Percentiles rank a stretch among this genome's conserved stretches.
phyloP scores from a whole-genome alignment of 2,113 vertebrate species.

The Candoia aspera region DNA sequence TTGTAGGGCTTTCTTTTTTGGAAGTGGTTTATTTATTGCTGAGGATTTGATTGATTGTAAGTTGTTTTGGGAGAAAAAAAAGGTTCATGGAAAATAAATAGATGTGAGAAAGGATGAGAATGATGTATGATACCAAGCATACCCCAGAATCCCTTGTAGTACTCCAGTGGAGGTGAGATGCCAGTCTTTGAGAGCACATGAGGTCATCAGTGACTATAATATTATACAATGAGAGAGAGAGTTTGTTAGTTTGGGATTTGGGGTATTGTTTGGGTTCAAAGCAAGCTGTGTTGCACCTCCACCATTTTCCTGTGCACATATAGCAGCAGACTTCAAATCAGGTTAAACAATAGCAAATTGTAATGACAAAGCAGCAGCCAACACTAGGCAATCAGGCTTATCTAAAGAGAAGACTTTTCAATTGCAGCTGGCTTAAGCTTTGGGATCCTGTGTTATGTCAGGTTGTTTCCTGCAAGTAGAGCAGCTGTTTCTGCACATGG shows the following conservation, averaged over 20 bases:
- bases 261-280: neutral
- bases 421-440: constrained; percentile 40
- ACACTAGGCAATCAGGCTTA: neutral
- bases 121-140: neutral
- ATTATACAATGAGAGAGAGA: neutral
- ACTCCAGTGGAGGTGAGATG: neutral
- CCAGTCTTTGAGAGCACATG: neutral
- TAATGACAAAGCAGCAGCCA: neutral
- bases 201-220: no score
- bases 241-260: no score
- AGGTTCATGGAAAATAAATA: neutral
- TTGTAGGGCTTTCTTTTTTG: neutral
- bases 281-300: neutral
- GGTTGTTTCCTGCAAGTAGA: constrained; percentile 28
- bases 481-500: neutral
- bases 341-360: neutral
- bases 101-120: neutral
- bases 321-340: neutral
- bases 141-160: neutral
- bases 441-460: constrained; percentile 49
- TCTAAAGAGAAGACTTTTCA: constrained; percentile 30
- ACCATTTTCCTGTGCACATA: neutral
- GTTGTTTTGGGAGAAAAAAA: neutral
- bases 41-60: neutral
- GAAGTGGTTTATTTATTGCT: neutral